Evolutionary conservation across 2,797 vertebrate species (phyloP).

Genomic region (Notoglanidium macrostoma): DNA sequence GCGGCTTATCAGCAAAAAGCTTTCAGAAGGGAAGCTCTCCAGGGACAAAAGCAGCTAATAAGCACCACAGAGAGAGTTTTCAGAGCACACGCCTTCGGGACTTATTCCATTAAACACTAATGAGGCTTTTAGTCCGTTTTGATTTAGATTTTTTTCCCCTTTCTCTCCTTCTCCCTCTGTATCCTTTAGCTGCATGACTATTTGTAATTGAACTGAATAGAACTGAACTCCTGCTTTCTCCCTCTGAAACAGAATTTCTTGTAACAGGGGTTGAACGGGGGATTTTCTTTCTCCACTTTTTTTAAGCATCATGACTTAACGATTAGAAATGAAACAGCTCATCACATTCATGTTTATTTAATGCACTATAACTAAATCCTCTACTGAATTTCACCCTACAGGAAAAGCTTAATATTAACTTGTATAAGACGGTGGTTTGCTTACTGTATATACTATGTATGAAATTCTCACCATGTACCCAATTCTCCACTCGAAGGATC

Average conservation of each 20-base stretch:
- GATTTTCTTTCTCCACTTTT: neutral
- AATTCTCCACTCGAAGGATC: constrained; percentile 31
- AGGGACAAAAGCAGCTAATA: constrained; percentile 52
- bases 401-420: neutral
- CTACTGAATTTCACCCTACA: neutral
- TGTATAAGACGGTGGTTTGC: neutral
- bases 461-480: constrained; percentile 2
- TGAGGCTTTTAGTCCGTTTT: constrained; percentile 58
- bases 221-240: constrained; percentile 1
- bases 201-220: constrained; percentile 25
- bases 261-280: neutral
- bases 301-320: neutral
- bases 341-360: constrained; percentile 2
- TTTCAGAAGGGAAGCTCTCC: constrained; percentile 47
- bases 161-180: constrained; percentile 11
- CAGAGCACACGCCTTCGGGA: constrained; percentile 44
- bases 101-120: constrained; percentile 58
- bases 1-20: constrained; percentile 41
- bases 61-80: constrained; percentile 47
- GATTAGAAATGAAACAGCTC: constrained; percentile 3
- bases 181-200: constrained; percentile 23
- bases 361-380: neutral
- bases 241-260: neutral
- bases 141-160: constrained; percentile 4
- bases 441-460: neutral